Conservation (phyloP, 2,797 vertebrate genomes). For the Danio kyathit region DNA sequence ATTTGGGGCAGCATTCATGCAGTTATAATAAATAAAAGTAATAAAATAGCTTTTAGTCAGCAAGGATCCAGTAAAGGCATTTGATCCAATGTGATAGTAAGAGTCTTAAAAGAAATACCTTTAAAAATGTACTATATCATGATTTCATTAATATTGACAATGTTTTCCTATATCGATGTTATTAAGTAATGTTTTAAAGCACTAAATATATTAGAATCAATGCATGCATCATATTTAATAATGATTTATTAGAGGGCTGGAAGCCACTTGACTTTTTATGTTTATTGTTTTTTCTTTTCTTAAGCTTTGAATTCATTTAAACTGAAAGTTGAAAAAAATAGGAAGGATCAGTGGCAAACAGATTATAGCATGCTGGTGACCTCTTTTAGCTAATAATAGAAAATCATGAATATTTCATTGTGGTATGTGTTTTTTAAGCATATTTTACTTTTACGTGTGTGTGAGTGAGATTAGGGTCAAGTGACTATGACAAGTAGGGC, state of each 20-base stretch:
- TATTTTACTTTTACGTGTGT: neutral
- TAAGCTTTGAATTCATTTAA: neutral
- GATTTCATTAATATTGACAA: no score
- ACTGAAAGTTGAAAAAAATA: neutral
- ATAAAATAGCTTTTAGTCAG: no score
- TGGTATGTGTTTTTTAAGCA: neutral
- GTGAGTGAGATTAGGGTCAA: neutral
- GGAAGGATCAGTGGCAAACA: neutral
- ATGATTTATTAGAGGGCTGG: neutral
- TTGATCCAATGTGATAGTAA: no score
- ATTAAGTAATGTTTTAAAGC: no score
- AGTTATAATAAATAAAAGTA: no score
- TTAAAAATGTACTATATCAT: no score
- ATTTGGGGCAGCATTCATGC: no score
- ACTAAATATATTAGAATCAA: no score
- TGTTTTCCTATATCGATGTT: no score
- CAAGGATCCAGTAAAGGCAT: no score
- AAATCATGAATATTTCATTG: neutral
- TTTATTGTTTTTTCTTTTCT: neutral
- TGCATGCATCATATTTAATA: neutral
- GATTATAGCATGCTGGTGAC: neutral
- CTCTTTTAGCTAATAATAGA: slow-evolving; percentile 2
- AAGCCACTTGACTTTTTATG: neutral
- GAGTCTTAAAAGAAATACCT: no score
- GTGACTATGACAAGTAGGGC: slow-evolving; percentile 15